Evolutionary conservation across 2,113 vertebrate species (phyloP), one percentile per base, ranked within the genome.

Genomic region (Ascaphus truei): DNA sequence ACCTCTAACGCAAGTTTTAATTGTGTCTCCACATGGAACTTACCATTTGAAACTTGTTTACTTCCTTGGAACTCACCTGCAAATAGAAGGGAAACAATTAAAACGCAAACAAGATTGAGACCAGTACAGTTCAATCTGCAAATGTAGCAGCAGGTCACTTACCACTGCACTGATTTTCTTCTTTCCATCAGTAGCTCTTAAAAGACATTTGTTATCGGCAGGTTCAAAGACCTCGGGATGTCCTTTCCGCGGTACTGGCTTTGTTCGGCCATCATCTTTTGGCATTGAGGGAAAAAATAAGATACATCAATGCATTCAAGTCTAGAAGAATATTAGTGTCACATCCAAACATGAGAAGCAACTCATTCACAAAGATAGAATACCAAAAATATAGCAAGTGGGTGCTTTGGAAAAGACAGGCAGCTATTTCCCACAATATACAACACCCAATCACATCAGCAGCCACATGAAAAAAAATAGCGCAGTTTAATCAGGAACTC

Each of bases 41-140:
- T 85, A 99, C 97, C 97, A 99, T 99, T 75, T 98, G 96, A 86
- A 99, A 99, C 84, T 98, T 99, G 78, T 98, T 99, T 69, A 99
- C 96, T 89, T 99, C 96, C 89, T 97, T 99, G 69, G 93, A 95
- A 85, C 92, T 97, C 80, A 99, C 92, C 97, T 99, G 41, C 39
- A 78, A n/a, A 74, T 80, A 73, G 5, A 10, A 74, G 80, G 33
- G 8, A 77, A 69, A 25, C 13, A 62, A 18, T 10, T 6, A n/a
- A 2, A 15, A 6, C 18, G 31, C 10, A 22, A 22, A 25, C 12
- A 26, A 48, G 20, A 3, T 8, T 12, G 2, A 20, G 16, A 4
- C 3, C 7, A 12, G 27, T n/a, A n/a, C n/a, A n/a, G n/a, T n/a
- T n/a, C n/a, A n/a, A 4, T 37, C 12, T 2, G 29, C 5, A 4